A percentile compares a stretch with the other conserved stretches of the same genome.
Evolutionary conservation across 1,140 invertebrate genomes (phyloP).

Genomic region (Apolygus lucorum): DNA sequence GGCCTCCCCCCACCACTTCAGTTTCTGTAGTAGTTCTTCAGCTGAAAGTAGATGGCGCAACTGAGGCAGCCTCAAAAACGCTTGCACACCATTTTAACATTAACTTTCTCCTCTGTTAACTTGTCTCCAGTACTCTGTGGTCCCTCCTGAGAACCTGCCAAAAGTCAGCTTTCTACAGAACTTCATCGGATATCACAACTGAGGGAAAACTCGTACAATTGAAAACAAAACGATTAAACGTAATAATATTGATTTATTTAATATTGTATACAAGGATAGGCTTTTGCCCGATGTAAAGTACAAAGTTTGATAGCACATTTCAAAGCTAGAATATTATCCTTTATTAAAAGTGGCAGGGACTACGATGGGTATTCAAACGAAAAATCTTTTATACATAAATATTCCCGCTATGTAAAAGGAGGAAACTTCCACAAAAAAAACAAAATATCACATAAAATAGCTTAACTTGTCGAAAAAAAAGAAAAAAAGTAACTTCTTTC

Average conservation of each 20-base stretch:
- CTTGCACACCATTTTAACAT: no score
- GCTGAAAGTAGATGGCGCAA: no score
- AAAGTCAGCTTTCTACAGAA: no score
- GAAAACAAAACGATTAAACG: not conserved
- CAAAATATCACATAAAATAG: not conserved
- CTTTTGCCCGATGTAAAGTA: slow-evolving; percentile 7
- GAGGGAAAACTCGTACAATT: no score
- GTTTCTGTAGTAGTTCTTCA: no score
- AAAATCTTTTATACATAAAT: not conserved
- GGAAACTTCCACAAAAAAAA: not conserved
- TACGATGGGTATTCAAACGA: not conserved
- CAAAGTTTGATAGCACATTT: slow-evolving; percentile 11
- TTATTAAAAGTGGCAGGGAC: not conserved
- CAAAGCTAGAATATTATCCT: not conserved
- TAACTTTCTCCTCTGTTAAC: no score
- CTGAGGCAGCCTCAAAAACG: no score
- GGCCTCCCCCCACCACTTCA: no score
- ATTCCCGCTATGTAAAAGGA: not conserved
- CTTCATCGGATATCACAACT: no score
- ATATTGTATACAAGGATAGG: slow-evolving; percentile 11
- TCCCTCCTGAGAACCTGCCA: no score
- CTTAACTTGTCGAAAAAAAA: not conserved
- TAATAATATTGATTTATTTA: slow-evolving; percentile 15
- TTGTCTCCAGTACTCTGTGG: no score
- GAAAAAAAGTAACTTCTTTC: not conserved